Percentiles rank a stretch among this genome's conserved stretches.
These are phyloP conservation scores for Silurus meridionalis DNA, from an alignment of 2,113 vertebrate genomes.

Conservation along the genomic window DNA sequence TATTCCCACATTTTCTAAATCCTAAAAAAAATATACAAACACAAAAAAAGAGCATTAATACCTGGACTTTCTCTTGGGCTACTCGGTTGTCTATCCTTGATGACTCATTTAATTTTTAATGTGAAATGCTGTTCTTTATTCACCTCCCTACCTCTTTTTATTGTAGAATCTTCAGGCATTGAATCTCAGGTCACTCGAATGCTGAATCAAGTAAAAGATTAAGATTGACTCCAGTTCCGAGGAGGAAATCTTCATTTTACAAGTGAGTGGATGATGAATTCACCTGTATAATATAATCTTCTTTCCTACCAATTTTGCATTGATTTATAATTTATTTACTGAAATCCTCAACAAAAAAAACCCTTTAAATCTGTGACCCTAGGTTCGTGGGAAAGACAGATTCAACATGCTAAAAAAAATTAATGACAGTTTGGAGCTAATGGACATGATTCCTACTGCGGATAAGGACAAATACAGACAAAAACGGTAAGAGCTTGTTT, in stretches of 20 bases:
- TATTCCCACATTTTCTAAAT: neutral
- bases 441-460: constrained; percentile 55
- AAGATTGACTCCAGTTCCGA: constrained; percentile 61
- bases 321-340: neutral
- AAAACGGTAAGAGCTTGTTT: constrained; percentile 30
- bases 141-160: neutral
- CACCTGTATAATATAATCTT: neutral
- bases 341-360: no score
- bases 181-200: neutral
- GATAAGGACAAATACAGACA: constrained; percentile 58
- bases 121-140: no score
- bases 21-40: neutral
- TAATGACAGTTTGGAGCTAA: constrained; percentile 71
- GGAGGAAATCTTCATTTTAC: constrained; percentile 62
- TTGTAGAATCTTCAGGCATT: neutral
- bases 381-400: constrained; percentile 70
- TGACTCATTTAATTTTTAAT: no score
- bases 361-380: neutral
- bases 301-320: neutral
- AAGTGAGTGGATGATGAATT: constrained; percentile 50
- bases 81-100: neutral
- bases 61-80: neutral
- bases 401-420: constrained; percentile 71
- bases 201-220: constrained; percentile 45
- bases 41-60: neutral